Evolutionary conservation across 2,797 vertebrate genomes (phyloP).

Genomic region (Monodelphis domestica): DNA sequence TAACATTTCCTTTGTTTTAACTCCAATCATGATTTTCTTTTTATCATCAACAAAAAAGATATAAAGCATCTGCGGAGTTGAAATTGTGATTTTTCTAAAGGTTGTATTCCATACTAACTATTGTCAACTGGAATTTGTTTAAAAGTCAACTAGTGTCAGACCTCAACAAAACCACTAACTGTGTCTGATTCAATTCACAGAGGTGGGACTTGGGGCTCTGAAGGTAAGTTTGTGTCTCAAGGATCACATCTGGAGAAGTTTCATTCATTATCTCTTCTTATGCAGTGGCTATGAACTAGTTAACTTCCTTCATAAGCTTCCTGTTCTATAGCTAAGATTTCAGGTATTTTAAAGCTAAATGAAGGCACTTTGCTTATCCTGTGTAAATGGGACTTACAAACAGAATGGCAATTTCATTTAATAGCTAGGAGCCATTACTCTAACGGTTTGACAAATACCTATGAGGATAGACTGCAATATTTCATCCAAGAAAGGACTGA

Average conservation of each 20-base stretch:
- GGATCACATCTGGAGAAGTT: not conserved
- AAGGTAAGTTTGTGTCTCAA: slow-evolving; percentile 12
- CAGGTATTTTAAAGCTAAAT: slow-evolving; percentile 83
- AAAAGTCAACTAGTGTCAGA: not conserved
- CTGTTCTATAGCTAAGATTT: slow-evolving; percentile 74
- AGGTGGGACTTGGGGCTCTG: not conserved
- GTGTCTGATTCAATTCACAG: not conserved
- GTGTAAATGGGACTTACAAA: slow-evolving; percentile 85
- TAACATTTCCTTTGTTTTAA: slow-evolving; percentile 65
- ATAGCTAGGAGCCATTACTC: slow-evolving; percentile 87
- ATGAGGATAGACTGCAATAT: slow-evolving; percentile 85
- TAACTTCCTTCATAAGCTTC: slow-evolving; percentile 75
- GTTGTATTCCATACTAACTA: not conserved
- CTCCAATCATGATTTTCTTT: slow-evolving; percentile 49
- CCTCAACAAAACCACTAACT: not conserved
- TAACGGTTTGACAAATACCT: slow-evolving; percentile 88
- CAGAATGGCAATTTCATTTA: slow-evolving; percentile 86
- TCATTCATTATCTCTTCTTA: slow-evolving; percentile 23
- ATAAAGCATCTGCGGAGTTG: slow-evolving; percentile 52
- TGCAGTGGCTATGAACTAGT: slow-evolving; percentile 75
- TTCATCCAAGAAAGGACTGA: slow-evolving; percentile 86
- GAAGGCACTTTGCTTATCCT: slow-evolving; percentile 86
- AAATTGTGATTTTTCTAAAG: slow-evolving; percentile 37
- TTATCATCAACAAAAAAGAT: slow-evolving; percentile 56
- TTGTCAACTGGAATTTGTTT: not conserved